A percentile compares a stretch with the other conserved stretches of the same genome.
Conservation (phyloP, 1,140 invertebrate species). For the Zophobas atratus region DNA sequence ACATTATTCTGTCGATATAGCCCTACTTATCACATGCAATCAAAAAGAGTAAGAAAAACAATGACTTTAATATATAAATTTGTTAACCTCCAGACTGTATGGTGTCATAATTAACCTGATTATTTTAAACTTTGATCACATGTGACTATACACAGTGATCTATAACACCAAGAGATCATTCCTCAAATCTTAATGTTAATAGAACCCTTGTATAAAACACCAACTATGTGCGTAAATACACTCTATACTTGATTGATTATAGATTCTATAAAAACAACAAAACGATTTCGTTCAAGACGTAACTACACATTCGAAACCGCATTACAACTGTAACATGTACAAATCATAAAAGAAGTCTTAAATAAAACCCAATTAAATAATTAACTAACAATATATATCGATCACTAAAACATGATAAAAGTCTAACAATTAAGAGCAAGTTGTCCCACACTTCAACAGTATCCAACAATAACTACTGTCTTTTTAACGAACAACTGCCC, state of each 20-base stretch:
- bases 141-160: not conserved
- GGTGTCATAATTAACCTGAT: not conserved
- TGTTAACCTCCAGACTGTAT: not conserved
- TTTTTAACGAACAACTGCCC: too few species aligned
- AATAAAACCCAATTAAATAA: constrained; percentile 22
- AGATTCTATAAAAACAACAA: constrained; percentile 17
- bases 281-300: not conserved
- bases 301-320: not conserved
- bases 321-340: constrained; percentile 6
- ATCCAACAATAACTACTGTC: too few species aligned
- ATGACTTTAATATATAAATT: too few species aligned
- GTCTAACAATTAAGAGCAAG: not conserved
- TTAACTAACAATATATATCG: constrained; percentile 11
- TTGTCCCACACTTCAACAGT: too few species aligned
- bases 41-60: not conserved
- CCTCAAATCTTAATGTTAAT: not conserved
- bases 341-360: constrained; percentile 14
- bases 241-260: constrained; percentile 14
- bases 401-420: constrained; percentile 28
- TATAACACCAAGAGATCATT: not conserved
- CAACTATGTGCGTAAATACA: constrained; percentile 13
- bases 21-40: constrained; percentile 2
- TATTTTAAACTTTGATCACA: not conserved
- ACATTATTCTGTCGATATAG: constrained; percentile 15
- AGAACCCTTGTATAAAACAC: constrained; percentile 11